A percentile compares a stretch with the other conserved stretches of the same genome.
Evolutionary conservation across 2,797 vertebrate species (phyloP).

Genomic region (Chelonia mydas): DNA sequence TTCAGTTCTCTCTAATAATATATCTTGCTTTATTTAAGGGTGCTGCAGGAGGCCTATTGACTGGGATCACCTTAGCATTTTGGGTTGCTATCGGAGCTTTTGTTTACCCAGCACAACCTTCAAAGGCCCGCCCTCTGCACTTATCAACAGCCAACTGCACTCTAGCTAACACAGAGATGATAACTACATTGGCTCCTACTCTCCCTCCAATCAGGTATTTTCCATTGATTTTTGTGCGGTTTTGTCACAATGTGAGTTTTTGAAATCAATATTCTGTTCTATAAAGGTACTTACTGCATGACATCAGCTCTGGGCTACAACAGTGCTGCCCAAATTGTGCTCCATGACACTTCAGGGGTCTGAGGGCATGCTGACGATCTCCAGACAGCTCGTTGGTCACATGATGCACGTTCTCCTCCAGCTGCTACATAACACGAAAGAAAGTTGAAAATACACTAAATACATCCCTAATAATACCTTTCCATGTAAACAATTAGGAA

Average conservation of each 20-base stretch:
- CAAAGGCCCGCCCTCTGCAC: slow-evolving; percentile 80
- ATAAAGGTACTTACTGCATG: background rate
- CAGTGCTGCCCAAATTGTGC: background rate
- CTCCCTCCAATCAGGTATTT: slow-evolving; percentile 72
- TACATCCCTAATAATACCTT: background rate
- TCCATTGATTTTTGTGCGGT: background rate
- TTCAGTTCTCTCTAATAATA: fast-evolving
- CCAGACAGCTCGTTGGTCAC: background rate
- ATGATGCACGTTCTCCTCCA: background rate
- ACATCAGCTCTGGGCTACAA: background rate
- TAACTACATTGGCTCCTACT: background rate
- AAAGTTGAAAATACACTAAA: background rate
- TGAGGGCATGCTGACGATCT: background rate
- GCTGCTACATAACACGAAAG: background rate
- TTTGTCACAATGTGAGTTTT: background rate
- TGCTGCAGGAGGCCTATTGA: slow-evolving; percentile 82
- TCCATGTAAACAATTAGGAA: background rate
- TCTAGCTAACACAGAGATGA: slow-evolving; percentile 52
- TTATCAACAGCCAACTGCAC: slow-evolving; percentile 81
- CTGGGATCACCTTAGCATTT: slow-evolving; percentile 82
- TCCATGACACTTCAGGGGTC: background rate
- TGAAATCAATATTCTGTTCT: background rate
- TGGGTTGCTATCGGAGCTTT: slow-evolving; percentile 84
- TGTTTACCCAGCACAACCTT: slow-evolving; percentile 79
- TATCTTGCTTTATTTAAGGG: slow-evolving; percentile 76